These are phyloP conservation scores for Gracilinanus agilis DNA, from an alignment of 2,113 vertebrate species.

Conservation along the genomic window DNA sequence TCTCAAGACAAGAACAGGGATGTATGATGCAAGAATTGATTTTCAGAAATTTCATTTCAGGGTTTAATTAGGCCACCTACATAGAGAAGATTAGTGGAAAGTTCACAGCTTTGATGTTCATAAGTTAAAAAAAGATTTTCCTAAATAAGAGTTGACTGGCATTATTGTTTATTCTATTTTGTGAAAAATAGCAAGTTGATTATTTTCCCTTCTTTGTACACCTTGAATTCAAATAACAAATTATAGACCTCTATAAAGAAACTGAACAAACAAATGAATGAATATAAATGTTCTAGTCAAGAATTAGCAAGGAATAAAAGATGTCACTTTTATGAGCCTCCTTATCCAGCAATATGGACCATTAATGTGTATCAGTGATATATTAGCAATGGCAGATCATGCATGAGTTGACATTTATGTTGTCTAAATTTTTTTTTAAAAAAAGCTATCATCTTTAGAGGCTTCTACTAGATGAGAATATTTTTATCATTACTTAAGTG, in stretches of 20 bases:
- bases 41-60: slow-evolving; percentile 56
- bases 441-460: no score
- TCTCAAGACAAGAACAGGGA: slow-evolving; percentile 26
- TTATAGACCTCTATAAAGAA: slow-evolving; percentile 60
- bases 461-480: neutral
- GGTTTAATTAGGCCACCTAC: slow-evolving; percentile 51
- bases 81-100: slow-evolving; percentile 61
- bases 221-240: slow-evolving; percentile 62
- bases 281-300: slow-evolving; percentile 36
- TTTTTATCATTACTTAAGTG: slow-evolving; percentile 16
- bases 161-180: slow-evolving; percentile 67
- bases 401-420: neutral
- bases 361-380: neutral
- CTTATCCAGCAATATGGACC: neutral
- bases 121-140: slow-evolving; percentile 65
- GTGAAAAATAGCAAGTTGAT: neutral
- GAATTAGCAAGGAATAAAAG: slow-evolving; percentile 31
- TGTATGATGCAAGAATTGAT: slow-evolving; percentile 51
- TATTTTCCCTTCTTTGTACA: slow-evolving; percentile 15
- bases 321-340: neutral
- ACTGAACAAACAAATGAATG: slow-evolving; percentile 23
- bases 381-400: neutral
- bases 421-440: no score
- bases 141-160: slow-evolving; percentile 57
- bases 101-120: slow-evolving; percentile 14